Conservation (phyloP, 2,113 vertebrate genomes). For the Aviceda subcristata region DNA sequence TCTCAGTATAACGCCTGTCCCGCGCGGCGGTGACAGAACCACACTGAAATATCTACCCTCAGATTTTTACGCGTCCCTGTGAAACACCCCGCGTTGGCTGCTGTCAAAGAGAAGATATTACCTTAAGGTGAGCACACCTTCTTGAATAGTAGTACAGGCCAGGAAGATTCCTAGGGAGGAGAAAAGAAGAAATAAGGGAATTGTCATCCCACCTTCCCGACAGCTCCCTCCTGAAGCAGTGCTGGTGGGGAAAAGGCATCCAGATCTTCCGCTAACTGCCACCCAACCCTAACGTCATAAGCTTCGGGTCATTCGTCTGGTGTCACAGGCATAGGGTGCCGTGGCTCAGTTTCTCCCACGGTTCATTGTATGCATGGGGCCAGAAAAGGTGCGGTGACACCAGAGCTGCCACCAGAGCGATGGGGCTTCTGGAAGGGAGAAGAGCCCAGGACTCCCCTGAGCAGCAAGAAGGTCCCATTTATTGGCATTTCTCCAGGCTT, state of each 20-base stretch:
- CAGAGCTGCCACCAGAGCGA: background rate
- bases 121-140: background rate
- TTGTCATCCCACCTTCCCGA: background rate
- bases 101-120: background rate
- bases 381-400: background rate
- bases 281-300: background rate
- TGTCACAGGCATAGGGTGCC: background rate
- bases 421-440: background rate
- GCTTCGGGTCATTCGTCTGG: background rate
- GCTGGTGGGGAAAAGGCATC: background rate
- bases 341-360: background rate
- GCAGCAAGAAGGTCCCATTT: background rate
- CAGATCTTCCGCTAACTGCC: background rate
- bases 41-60: background rate
- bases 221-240: background rate
- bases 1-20: background rate
- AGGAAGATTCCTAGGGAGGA: background rate
- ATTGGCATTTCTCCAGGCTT: background rate
- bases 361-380: background rate
- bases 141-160: background rate
- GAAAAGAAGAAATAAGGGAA: background rate
- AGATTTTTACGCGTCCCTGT: background rate
- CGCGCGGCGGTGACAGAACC: accelerated
- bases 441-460: background rate
- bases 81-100: background rate